A percentile compares a stretch with the other conserved stretches of the same genome.
phyloP scores from a whole-genome alignment of 2,888 invertebrate species.

The Tipula lateralis region DNA sequence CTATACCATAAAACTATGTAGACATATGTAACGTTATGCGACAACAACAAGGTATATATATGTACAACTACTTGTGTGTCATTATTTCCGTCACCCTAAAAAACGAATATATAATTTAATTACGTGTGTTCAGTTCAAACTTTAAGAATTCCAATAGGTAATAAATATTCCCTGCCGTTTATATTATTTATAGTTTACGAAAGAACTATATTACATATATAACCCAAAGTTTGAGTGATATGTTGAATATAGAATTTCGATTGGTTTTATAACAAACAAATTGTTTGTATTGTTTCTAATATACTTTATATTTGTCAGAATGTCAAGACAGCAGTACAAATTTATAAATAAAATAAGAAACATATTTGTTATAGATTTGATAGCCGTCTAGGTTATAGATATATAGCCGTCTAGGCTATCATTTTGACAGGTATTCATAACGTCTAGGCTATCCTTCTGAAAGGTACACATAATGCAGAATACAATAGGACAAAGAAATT shows the following conservation, averaged over 20 bases:
- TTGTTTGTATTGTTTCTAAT: no score
- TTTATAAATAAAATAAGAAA: no score
- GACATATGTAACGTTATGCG: not conserved
- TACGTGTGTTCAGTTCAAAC: conserved; percentile 9
- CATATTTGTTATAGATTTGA: no score
- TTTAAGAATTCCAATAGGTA: not conserved
- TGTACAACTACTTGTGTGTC: not conserved
- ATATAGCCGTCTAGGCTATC: no score
- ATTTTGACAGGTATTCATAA: no score
- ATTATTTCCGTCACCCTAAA: conserved; percentile 2
- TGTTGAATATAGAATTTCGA: not conserved
- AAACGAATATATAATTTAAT: not conserved
- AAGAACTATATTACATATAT: not conserved
- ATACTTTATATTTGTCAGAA: no score
- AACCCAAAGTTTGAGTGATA: not conserved
- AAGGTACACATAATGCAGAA: no score
- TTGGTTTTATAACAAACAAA: not conserved
- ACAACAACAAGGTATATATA: not conserved
- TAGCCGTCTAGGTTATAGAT: no score
- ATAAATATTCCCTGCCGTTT: not conserved
- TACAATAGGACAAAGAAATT: no score
- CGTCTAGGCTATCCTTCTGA: no score
- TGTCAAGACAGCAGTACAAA: no score
- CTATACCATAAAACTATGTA: not conserved
- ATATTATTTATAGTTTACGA: not conserved